Percentiles rank a stretch among this genome's conserved stretches.
Conservation (phyloP, 1,140 invertebrate species). For the Stegodyphus mimosarum region DNA sequence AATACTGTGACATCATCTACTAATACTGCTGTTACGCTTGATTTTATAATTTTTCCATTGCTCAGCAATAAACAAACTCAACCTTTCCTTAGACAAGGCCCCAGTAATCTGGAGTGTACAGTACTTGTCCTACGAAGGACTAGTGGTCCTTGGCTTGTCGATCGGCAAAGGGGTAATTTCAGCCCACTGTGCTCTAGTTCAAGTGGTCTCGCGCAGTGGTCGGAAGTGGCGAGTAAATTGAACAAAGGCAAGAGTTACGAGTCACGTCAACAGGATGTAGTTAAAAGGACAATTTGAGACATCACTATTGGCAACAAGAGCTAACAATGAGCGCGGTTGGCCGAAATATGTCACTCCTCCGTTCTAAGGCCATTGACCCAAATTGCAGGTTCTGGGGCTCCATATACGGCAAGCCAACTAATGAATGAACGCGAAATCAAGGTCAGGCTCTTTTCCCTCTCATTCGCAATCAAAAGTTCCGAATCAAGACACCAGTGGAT, state of each 20-base stretch:
- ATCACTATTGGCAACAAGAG: constrained; percentile 15
- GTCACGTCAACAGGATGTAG: constrained; percentile 51
- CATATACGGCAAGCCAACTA: constrained; percentile 34
- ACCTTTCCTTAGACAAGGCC: too few relatives aligned
- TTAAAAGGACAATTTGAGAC: constrained; percentile 43
- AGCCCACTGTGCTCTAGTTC: too few relatives aligned
- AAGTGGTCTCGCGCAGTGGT: neutral
- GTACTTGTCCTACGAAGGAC: too few relatives aligned
- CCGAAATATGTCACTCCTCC: constrained; percentile 45
- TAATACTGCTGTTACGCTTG: too few relatives aligned
- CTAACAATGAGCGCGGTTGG: constrained; percentile 12
- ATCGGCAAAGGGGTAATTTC: too few relatives aligned
- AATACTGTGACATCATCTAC: too few relatives aligned
- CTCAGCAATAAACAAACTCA: too few relatives aligned
- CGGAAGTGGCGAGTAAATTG: constrained; percentile 23
- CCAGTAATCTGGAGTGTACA: too few relatives aligned
- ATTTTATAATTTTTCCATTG: too few relatives aligned
- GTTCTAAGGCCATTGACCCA: constrained; percentile 37
- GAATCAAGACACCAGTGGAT: constrained; percentile 22
- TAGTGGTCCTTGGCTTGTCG: too few relatives aligned
- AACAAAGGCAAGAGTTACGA: constrained; percentile 14
- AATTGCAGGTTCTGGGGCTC: constrained; percentile 10
- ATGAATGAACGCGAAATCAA: constrained; percentile 51
- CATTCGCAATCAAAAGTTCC: constrained; percentile 30
- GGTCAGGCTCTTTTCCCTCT: constrained; percentile 36